Conservation (phyloP, 2,113 vertebrate species). For the Glaucomys volans region DNA sequence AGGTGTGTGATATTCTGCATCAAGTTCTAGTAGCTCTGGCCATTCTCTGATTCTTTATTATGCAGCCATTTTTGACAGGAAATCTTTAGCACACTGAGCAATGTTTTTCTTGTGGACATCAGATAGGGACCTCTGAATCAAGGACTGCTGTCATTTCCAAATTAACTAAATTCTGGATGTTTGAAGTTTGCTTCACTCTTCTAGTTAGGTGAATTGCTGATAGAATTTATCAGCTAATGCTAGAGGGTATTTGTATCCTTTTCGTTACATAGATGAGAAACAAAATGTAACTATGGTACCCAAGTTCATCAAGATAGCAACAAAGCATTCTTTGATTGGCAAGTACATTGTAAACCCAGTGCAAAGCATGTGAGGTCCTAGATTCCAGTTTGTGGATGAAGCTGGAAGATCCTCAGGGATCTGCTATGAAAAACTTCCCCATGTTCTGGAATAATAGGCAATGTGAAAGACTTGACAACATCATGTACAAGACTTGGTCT, state of each 20-base stretch:
- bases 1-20: background rate
- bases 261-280: background rate
- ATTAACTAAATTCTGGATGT: background rate
- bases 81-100: background rate
- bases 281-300: background rate
- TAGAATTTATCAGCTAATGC: background rate
- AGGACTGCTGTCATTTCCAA: background rate
- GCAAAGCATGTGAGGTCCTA: conserved; percentile 91
- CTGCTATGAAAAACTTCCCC: conserved; percentile 90
- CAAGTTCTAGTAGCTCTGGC: background rate
- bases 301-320: conserved; percentile 29
- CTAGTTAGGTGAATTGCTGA: background rate
- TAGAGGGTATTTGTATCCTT: background rate
- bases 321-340: conserved; percentile 93
- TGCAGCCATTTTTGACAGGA: background rate
- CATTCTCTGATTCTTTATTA: background rate
- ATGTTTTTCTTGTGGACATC: background rate
- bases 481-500: conserved; percentile 87
- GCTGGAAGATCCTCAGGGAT: conserved; percentile 91
- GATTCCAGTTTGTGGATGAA: conserved; percentile 93
- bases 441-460: conserved; percentile 90
- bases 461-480: conserved; percentile 84
- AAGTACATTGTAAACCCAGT: conserved; percentile 89
- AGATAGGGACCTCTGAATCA: background rate
- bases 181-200: background rate